These are phyloP conservation scores for Vireo altiloquus DNA, from an alignment of 2,113 vertebrate species.

Conservation along the genomic window DNA sequence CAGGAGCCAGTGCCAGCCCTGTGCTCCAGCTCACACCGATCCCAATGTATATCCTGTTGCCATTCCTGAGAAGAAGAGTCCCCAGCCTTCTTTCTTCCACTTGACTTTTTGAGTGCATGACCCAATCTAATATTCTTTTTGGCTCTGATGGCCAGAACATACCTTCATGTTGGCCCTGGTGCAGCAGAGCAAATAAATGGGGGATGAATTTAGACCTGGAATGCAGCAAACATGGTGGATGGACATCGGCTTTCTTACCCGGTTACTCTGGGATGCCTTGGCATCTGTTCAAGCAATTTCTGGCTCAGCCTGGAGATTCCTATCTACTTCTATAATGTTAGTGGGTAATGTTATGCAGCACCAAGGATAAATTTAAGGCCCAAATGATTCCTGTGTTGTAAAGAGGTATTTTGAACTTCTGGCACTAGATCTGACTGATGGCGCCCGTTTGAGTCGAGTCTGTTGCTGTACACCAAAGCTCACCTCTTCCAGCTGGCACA, in stretches of 20 bases:
- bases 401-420: slow-evolving; percentile 20
- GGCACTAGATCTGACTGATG: not conserved
- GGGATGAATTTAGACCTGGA: not conserved
- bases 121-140: not conserved
- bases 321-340: not conserved
- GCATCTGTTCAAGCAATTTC: not conserved
- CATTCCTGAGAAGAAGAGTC: not conserved
- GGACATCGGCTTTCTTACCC: not conserved
- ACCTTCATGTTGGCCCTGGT: not conserved
- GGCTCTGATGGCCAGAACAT: not conserved
- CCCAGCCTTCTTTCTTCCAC: not conserved
- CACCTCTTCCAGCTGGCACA: slow-evolving; percentile 54
- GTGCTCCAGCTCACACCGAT: accelerated
- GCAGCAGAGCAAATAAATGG: not conserved
- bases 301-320: slow-evolving; percentile 27
- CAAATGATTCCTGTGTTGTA: not conserved
- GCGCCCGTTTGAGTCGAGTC: not conserved
- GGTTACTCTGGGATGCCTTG: not conserved
- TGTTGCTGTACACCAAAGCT: slow-evolving; percentile 14
- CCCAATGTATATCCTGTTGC: not conserved
- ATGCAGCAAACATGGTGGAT: not conserved
- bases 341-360: not conserved
- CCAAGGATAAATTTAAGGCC: not conserved
- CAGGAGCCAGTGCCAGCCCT: not conserved
- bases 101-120: accelerated